These are phyloP conservation scores for Helarctos malayanus DNA, from an alignment of 2,797 vertebrate species.

Conservation along the genomic window DNA sequence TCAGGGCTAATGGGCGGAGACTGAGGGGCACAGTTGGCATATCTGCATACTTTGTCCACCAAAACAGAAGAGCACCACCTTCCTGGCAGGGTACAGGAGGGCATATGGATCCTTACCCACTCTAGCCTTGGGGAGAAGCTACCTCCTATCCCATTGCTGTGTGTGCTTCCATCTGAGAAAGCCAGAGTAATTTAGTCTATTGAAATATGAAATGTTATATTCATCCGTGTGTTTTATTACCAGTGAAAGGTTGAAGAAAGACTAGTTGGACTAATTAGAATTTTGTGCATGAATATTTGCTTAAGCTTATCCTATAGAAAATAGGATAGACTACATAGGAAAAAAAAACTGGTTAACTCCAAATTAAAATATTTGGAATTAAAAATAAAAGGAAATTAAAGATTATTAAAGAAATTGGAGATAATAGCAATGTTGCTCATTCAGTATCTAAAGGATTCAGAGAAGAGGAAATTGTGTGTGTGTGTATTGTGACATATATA, in stretches of 20 bases:
- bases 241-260: not conserved
- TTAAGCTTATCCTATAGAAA: not conserved
- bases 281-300: not conserved
- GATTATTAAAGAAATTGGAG: not conserved
- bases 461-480: not conserved
- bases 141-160: not conserved
- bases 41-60: not conserved
- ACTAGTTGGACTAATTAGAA: not conserved
- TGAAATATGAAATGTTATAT: not conserved
- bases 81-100: not conserved
- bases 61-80: not conserved
- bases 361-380: constrained; percentile 3
- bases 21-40: not conserved
- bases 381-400: not conserved
- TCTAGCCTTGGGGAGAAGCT: not conserved
- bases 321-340: not conserved
- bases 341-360: not conserved
- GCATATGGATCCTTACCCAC: not conserved
- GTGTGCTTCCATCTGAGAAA: not conserved
- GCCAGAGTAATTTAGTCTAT: not conserved
- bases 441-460: not conserved
- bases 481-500: not conserved
- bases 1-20: not conserved
- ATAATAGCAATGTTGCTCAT: not conserved
- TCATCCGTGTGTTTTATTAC: too few species aligned